A percentile compares a stretch with the other conserved stretches of the same genome.
Conservation (phyloP, 2,888 invertebrate species). For the Pyralis farinalis region DNA sequence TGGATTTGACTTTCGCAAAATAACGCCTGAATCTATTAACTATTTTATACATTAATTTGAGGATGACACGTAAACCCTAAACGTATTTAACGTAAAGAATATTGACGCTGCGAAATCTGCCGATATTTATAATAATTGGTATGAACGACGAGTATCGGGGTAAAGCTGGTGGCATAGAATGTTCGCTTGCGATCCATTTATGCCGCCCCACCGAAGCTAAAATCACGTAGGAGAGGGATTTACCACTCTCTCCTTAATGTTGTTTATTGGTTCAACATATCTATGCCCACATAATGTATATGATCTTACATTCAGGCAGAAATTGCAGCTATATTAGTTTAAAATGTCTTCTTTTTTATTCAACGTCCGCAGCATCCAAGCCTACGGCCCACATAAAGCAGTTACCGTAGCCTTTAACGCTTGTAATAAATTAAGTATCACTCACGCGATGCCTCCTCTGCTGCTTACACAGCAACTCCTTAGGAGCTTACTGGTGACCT, state of each 20-base stretch:
- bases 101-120: conserved; percentile 8
- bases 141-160: conserved; percentile 25
- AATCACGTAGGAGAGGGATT: conserved; percentile 49
- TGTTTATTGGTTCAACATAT: conserved; percentile 35
- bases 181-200: conserved; percentile 39
- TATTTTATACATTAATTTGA: no score
- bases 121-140: conserved; percentile 30
- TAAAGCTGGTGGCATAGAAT: conserved; percentile 26
- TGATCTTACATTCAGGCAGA: not conserved
- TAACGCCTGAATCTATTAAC: no score
- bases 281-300: conserved; percentile 10
- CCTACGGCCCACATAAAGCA: no score
- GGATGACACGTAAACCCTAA: conserved; percentile 5
- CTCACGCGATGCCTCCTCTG: no score
- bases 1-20: no score
- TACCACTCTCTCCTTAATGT: conserved; percentile 27
- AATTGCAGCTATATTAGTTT: no score
- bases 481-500: no score
- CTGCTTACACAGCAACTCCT: no score
- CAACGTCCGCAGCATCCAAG: no score
- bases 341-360: no score
- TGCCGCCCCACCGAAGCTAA: conserved; percentile 36
- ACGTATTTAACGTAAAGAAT: conserved; percentile 3
- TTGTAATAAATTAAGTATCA: no score
- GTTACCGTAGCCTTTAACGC: no score